phyloP scores from a whole-genome alignment of 2,888 invertebrate genomes.

The Baronia brevicornis region DNA sequence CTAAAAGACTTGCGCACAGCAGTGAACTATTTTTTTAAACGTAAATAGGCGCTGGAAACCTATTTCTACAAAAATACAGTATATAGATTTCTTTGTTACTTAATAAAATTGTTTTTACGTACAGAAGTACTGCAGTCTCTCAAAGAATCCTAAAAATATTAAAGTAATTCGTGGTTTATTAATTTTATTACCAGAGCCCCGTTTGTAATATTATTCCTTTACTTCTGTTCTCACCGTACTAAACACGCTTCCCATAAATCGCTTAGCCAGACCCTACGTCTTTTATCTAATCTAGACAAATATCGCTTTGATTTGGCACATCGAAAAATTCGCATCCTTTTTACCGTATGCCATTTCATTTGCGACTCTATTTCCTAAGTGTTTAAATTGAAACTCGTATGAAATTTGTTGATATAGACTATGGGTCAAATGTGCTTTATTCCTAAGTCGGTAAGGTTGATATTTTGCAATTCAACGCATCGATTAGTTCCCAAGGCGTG shows the following conservation, averaged over 20 bases:
- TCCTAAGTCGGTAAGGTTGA: constrained; percentile 35
- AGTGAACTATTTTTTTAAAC: too few relatives aligned
- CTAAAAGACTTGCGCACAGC: too few relatives aligned
- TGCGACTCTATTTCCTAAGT: constrained; percentile 1
- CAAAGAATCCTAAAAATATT: too few relatives aligned
- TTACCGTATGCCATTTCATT: background rate
- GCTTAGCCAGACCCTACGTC: constrained; percentile 20
- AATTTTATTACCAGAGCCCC: too few relatives aligned
- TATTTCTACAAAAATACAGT: too few relatives aligned
- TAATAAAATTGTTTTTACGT: too few relatives aligned
- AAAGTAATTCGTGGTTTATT: too few relatives aligned
- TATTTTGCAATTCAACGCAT: constrained; percentile 33
- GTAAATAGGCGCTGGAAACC: too few relatives aligned
- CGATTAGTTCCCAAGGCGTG: constrained; percentile 41
- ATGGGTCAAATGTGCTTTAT: constrained; percentile 32
- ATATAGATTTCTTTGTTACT: too few relatives aligned
- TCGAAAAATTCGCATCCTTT: constrained; percentile 33
- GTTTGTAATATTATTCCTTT: too few relatives aligned
- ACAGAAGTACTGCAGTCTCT: too few relatives aligned
- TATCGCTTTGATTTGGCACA: constrained; percentile 46
- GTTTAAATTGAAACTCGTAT: background rate
- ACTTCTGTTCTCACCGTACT: constrained; percentile 10
- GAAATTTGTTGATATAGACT: background rate
- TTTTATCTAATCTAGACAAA: constrained; percentile 58
- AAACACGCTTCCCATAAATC: constrained; percentile 11